Evolutionary conservation across 2,888 invertebrate species (phyloP), one percentile per base, ranked within the genome.

Genomic region (Zele albiditarsus): DNA sequence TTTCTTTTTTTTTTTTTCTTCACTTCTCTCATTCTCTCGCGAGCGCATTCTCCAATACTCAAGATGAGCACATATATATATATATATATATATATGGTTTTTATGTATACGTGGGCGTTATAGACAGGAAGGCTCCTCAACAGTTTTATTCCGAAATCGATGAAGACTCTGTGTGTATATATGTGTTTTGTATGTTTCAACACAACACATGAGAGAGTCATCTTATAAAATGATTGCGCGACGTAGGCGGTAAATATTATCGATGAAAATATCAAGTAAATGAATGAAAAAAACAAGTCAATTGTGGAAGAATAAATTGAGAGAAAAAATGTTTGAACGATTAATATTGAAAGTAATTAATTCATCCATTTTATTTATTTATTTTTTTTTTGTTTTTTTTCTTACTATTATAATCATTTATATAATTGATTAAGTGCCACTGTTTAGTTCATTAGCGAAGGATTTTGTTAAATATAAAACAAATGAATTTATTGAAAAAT

Each of bases 151-250:
- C 53, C 53, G 53, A 53, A 53, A 53, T 53, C 53, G 53, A 53
- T 53, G 53, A 53, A 53, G 53, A 53, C 20, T 53, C 23, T 20
- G 3, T 8, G 23, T 53, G 20, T 46, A 4, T 16, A 5, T 53
- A 5, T 20, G 53, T 53, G 20, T n/a, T 12, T 0, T 53, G 53
- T 53, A 10, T 23, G 8, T 53, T 20, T 20, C 20, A 20, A 53
- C 20, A 53, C 0, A 6, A 53, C 53, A 20, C 53, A 10, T 10
- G 53, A 53, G 53, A 53, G 63, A 38, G 63, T 38, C 63, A 20
- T 63, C 38, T 63, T 63, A 63, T 38, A 63, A 63, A 63, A 63
- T 63, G 63, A 38, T 31, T 20, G 63, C 16, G 31, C 63, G 20
- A 31, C 38, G 63, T 63, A 33, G 63, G 63, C 63, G 63, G 20